Base-by-base conservation (phyloP, 2,888 invertebrate genomes). In the Drosophila greeni region DNA sequence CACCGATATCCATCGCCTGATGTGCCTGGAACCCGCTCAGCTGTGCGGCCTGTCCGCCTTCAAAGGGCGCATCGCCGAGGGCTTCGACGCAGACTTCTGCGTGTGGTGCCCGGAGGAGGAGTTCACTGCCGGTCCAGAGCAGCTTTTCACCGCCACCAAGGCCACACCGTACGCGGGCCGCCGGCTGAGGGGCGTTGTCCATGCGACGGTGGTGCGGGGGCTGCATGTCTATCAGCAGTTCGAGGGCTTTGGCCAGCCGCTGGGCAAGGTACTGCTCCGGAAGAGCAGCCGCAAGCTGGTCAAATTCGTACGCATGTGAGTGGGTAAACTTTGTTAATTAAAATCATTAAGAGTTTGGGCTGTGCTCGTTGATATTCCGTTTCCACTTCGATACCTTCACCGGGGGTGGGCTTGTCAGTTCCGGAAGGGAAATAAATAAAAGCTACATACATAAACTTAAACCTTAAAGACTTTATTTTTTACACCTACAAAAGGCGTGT, bases 61-160 rank as follows among this genome's bases (percentile, higher is more conserved):
- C 3, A 94, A 94, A 86, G 93, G 94, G 0, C 89, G 90, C 60
- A 87, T 94, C 29, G 88, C 89, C 47, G 89, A 89, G 6, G 93
- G 93, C 6, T 90, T 90, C 53, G 94, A 94, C 79, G 94, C 94
- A 0, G 94, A 94, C 84, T 90, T 94, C 45, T 92, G 94, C 52
- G 90, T 93, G 70, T 94, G 94, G 90, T 91, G 93, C 86, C 92
- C 94, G 1, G 91, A 93, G 5, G 90, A 90, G 45, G 89, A 89
- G 26, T 92, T 92, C 75, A 86, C 87, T 40, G 92, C 94, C 9
- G 88, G 89, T 12, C 84, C 90, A 51, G 90, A 91, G n/a, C 90
- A 90, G 26, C 91, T 94, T 70, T 89, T 91, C n/a, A 92, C 93
- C 75, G 92, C 93, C 73, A 93, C 94, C 85, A 94, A 94, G 92